phyloP scores from a whole-genome alignment of 2,113 vertebrate species.

The Rhea americana region DNA sequence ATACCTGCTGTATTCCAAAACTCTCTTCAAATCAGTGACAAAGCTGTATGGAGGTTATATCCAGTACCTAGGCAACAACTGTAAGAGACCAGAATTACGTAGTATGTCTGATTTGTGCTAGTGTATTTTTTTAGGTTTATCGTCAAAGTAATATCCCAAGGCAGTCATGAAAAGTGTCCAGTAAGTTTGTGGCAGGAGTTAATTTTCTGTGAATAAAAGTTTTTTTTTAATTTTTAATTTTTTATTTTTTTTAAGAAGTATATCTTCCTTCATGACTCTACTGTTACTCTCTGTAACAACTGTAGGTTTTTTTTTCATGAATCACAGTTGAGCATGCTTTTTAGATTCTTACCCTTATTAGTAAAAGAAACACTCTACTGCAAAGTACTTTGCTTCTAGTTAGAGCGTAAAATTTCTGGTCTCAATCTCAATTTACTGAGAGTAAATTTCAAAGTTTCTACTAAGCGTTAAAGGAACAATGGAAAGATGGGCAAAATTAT shows the following conservation, averaged over 20 bases:
- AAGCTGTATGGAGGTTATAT: background rate
- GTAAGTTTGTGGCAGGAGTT: background rate
- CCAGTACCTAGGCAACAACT: background rate
- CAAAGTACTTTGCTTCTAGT: background rate
- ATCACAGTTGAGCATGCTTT: background rate
- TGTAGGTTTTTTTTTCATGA: background rate
- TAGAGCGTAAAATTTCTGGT: background rate
- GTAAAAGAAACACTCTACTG: background rate
- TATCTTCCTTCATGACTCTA: background rate
- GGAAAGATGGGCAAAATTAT: background rate
- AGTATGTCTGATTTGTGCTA: background rate
- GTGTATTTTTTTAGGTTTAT: slow-evolving; percentile 12
- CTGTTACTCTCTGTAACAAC: slow-evolving; percentile 4
- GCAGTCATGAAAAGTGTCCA: slow-evolving; percentile 28
- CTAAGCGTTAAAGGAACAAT: background rate
- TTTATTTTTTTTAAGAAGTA: background rate
- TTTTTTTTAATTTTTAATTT: too few relatives aligned
- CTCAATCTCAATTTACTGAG: background rate
- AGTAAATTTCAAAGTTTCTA: background rate
- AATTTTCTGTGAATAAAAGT: slow-evolving; percentile 27
- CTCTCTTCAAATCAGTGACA: background rate
- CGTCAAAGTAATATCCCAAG: background rate
- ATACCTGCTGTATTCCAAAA: rapidly evolving
- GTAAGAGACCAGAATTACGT: background rate
- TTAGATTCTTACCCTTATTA: background rate